These are phyloP conservation scores for Chrysolina americana DNA, from an alignment of 2,888 invertebrate species.

Conservation along the genomic window DNA sequence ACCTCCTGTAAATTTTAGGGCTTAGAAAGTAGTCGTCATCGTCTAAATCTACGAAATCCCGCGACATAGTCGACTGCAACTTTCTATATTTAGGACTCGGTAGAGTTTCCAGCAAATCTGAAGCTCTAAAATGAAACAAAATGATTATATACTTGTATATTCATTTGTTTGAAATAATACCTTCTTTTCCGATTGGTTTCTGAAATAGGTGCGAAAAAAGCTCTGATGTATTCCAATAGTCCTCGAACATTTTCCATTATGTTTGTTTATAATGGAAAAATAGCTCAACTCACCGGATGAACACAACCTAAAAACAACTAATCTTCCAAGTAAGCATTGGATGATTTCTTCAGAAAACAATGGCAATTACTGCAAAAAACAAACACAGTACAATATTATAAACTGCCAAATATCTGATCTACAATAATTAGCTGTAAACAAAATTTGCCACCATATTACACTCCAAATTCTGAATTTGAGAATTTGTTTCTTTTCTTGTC, in stretches of 20 bases:
- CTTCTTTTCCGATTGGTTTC: constrained; percentile 52
- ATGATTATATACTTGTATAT: constrained; percentile 13
- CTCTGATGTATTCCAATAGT: constrained; percentile 50
- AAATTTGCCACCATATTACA: too few relatives aligned
- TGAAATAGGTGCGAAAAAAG: constrained; percentile 46
- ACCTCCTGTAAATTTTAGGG: constrained; percentile 36
- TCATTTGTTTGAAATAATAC: constrained; percentile 37
- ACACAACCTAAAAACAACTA: constrained; percentile 13
- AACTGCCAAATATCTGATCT: too few relatives aligned
- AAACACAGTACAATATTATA: too few relatives aligned
- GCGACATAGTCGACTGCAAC: constrained; percentile 45
- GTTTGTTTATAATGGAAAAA: constrained; percentile 28
- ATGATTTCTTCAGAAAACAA: neutral
- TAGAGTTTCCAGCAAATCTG: constrained; percentile 39
- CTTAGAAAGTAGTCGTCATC: constrained; percentile 35
- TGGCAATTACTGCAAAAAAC: too few relatives aligned
- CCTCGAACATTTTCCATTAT: constrained; percentile 47
- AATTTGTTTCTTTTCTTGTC: too few relatives aligned
- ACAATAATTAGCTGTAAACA: too few relatives aligned
- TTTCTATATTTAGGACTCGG: constrained; percentile 53
- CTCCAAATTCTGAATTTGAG: too few relatives aligned
- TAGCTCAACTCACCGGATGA: constrained; percentile 34
- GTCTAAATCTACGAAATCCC: constrained; percentile 33
- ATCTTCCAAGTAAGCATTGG: neutral
- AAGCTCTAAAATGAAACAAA: constrained; percentile 45